Evolutionary conservation across 2,888 invertebrate genomes (phyloP), one percentile per base, ranked within the genome.

Genomic region (Cheilosia scutellata): DNA sequence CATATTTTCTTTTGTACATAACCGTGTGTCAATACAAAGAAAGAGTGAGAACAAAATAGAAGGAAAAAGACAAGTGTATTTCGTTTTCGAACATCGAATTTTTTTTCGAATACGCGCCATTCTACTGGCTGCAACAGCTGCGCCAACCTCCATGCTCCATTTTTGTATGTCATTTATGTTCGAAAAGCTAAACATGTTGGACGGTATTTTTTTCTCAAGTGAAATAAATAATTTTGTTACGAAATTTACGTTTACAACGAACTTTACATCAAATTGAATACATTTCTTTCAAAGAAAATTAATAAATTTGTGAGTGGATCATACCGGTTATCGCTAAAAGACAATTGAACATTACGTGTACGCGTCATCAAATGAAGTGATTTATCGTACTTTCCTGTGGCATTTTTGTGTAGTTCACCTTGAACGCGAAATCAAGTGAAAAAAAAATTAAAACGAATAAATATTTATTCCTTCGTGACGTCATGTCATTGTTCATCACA

Each of bases 401-500:
- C 16, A 11, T n/a, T 44, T 55, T 13, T 31, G 25, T 27, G 31
- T 37, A 37, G 75, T 65, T 75, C 63, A 75, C 65, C 78, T 78
- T 70, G 78, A 78, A 70, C 62, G 37, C 7, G 31, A 72, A 57
- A 68, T 51, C 47, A 57, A 65, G 44, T 57, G 13, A 9, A n/a
- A 51, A 13, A 20, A 53, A 63, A 63, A 37, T 27, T 20, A 16
- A 68, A 27, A 37, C 42, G 68, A 62, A 63, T n/a, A 72, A 77
- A 66, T 31, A 70, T 33, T 65, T 47, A 47, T 55, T 62, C 60
- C 51, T 66, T 60, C 37, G 79, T 80, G 75, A 84, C 75, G 84
- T 84, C 84, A 84, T 84, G 83, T 74, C 74, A 83, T 77, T 83
- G 58, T 65, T 44, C 71, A 51, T 51, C 13, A 25, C 37, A 63